Evolutionary conservation across 2,888 invertebrate genomes (phyloP), one percentile per base, ranked within the genome.

Genomic region (Alloscopus bannaensis): DNA sequence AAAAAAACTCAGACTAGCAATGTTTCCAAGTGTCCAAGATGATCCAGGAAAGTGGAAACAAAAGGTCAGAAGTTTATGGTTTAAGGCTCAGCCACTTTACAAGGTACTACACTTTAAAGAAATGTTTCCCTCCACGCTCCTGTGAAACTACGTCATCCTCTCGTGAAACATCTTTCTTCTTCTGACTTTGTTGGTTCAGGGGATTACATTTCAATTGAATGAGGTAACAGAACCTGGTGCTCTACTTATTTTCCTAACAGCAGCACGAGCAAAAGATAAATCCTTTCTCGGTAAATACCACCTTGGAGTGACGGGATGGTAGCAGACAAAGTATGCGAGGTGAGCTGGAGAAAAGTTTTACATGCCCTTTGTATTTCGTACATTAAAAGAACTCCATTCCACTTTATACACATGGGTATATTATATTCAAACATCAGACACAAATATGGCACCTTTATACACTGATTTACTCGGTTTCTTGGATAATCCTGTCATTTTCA

Each of bases 201-300:
- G 65, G 45, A 65, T 65, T 65, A 65, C 47, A 28, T 65, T 65
- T 45, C 65, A 65, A 65, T 47, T 47, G 45, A 16, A 65, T 28
- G 65, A 45, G 26, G 24, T 8, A 45, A 65, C 65, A 40, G 11
- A 60, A 20, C 3, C 2, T 3, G 16, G 52, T 16, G 20, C 40
- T n/a, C n/a, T n/a, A n/a, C n/a, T n/a, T n/a, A n/a, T n/a, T 59
- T 59, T 59, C 31, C 20, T n/a, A 6, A 4, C 31, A 59, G 59
- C 16, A 36, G 13, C 13, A 36, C 8, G 13, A 36, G 13, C 8
- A 6, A 36, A 36, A 36, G 13, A 36, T 13, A 36, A 45, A 11
- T 45, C 3, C 8, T n/a, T n/a, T n/a, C n/a, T n/a, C n/a, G n/a
- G n/a, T n/a, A n/a, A n/a, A n/a, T n/a, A n/a, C n/a, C n/a, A n/a